A percentile compares a stretch with the other conserved stretches of the same genome.
These are phyloP conservation scores for Amblyopsis rosae DNA, from an alignment of 2,113 vertebrate genomes.

Conservation along the genomic window DNA sequence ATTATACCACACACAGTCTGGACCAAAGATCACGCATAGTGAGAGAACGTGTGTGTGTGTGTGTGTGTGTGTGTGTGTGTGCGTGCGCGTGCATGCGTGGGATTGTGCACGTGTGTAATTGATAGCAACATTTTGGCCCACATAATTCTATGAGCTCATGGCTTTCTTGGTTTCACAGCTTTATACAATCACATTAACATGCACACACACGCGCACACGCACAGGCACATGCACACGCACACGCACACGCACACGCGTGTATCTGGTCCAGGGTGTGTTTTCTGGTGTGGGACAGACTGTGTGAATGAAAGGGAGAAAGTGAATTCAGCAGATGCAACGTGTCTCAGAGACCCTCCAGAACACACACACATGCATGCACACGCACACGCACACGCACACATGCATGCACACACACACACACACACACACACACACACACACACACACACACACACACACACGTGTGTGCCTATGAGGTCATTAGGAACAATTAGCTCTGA, in stretches of 20 bases:
- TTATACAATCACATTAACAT: constrained; percentile 51
- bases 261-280: too few species aligned
- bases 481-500: constrained; percentile 58
- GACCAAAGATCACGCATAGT: neutral
- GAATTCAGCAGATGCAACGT: too few species aligned
- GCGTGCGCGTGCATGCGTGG: neutral
- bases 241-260: neutral
- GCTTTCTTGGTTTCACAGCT: constrained; percentile 55
- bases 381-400: constrained; percentile 10
- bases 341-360: neutral
- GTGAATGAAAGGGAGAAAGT: too few species aligned
- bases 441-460: neutral
- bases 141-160: constrained; percentile 60
- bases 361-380: constrained; percentile 33
- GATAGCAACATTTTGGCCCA: constrained; percentile 57
- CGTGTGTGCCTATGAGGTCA: constrained; percentile 45
- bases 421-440: constrained; percentile 9
- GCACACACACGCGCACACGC: constrained; percentile 33
- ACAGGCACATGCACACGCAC: constrained; percentile 6
- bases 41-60: neutral
- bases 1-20: constrained; percentile 25
- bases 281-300: too few species aligned
- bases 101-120: constrained; percentile 25
- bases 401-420: constrained; percentile 13
- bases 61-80: constrained; percentile 3